These are phyloP conservation scores for Netelia inedita DNA, from an alignment of 2,888 invertebrate genomes.

Conservation along the genomic window DNA sequence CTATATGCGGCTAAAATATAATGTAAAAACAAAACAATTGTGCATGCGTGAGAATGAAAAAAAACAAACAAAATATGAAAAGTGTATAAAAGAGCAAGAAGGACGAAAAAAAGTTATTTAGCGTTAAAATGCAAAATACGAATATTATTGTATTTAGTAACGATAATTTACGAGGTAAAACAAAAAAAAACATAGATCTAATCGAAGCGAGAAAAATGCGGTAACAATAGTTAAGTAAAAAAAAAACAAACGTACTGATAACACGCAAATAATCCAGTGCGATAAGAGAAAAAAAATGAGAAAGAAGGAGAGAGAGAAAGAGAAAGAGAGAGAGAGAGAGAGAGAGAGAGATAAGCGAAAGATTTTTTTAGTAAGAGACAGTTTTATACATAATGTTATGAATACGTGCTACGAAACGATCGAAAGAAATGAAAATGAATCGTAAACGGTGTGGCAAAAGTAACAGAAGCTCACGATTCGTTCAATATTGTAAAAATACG, in stretches of 20 bases:
- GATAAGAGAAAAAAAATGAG: slow-evolving; percentile 12
- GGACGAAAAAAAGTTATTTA: slow-evolving; percentile 54
- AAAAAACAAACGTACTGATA: slow-evolving; percentile 61
- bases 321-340: slow-evolving; percentile 38
- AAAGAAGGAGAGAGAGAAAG: slow-evolving; percentile 34
- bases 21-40: slow-evolving; percentile 35
- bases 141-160: slow-evolving; percentile 69
- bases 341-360: slow-evolving; percentile 1
- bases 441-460: slow-evolving; percentile 70
- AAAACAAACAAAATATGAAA: slow-evolving; percentile 57
- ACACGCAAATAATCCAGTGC: slow-evolving; percentile 40
- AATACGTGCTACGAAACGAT: slow-evolving; percentile 58
- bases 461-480: slow-evolving; percentile 62
- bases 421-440: slow-evolving; percentile 44
- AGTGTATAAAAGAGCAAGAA: slow-evolving; percentile 64
- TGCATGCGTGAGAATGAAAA: slow-evolving; percentile 60
- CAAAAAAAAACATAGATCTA: slow-evolving; percentile 50
- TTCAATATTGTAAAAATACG: slow-evolving; percentile 37
- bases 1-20: slow-evolving; percentile 61
- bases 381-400: slow-evolving; percentile 71
- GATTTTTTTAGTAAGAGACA: slow-evolving; percentile 64
- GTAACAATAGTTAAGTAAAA: slow-evolving; percentile 37
- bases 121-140: slow-evolving; percentile 56
- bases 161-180: slow-evolving; percentile 63
- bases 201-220: slow-evolving; percentile 33